Base-by-base conservation (phyloP, 2,888 invertebrate genomes). In the Scaptomyza flava region DNA sequence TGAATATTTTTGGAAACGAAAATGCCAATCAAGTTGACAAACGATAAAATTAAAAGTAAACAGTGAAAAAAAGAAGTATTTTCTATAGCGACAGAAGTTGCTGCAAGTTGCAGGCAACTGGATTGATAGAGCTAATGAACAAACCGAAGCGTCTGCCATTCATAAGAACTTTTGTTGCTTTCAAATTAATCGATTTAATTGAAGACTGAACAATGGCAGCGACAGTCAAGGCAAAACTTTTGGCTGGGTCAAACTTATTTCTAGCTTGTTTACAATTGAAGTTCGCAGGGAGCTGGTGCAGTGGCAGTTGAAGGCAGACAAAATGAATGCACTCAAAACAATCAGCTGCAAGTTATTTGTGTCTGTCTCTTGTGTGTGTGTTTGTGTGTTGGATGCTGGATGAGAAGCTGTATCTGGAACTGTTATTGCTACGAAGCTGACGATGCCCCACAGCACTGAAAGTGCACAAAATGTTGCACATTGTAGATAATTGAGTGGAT, bases 131-230 rank as follows among this genome's bases (percentile, higher is more conserved):
- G 82, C 85, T 79, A 84, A 72, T 80, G 64, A 75, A 71, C 64
- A 61, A 59, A 65, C 53, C 50, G 59, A 63, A 75, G 45, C 60
- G 48, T 48, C 64, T 68, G 53, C 59, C 52, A 76, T 81, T 75
- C 62, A 67, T 72, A 63, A 34, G 42, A 65, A 61, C 42, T 72
- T 41, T 72, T 72, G 61, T 62, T 59, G 58, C 17, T 38, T 53
- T 67, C 54, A 73, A 87, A 81, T 87, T 84, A 84, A 84, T 88
- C 89, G 87, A 87, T 84, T 84, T 87, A 84, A 84, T 88, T 87
- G 72, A 81, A 86, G 67, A 62, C 53, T 64, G 62, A 31, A 58
- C 48, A 70, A 60, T 45, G 43, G 42, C 33, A 59, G 47, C 46
- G 67, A 43, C 59, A 45, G 36, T 59, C 53, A 59, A 56, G 54